Percentiles rank a stretch among this genome's conserved stretches.
Conservation (phyloP, 2,797 vertebrate species). For the Pyrocephalus nanus region DNA sequence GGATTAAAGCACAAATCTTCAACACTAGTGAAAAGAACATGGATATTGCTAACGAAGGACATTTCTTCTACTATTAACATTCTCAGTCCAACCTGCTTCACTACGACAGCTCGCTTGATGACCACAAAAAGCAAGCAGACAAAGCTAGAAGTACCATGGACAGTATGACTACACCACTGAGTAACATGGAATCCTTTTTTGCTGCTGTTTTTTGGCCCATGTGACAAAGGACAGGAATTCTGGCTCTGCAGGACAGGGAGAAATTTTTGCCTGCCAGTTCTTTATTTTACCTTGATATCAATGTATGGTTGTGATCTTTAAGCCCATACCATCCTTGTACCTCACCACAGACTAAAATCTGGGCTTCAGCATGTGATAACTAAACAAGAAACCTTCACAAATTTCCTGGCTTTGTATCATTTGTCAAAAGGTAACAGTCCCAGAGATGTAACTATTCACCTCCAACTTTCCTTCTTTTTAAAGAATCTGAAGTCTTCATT, state of each 20-base stretch:
- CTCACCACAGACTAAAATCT: not conserved
- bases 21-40: not conserved
- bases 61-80: not conserved
- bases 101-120: not conserved
- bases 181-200: not conserved
- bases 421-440: not conserved
- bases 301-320: rapidly evolving
- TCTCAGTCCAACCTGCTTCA: not conserved
- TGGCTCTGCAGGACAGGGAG: not conserved
- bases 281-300: not conserved
- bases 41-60: not conserved
- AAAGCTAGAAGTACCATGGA: not conserved
- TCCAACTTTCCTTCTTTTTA: not conserved
- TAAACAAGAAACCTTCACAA: not conserved
- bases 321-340: not conserved
- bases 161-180: not conserved
- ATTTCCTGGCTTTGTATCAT: not conserved
- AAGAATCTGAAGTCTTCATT: not conserved
- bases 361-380: not conserved
- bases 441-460: not conserved
- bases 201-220: not conserved
- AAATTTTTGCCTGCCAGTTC: too few species aligned
- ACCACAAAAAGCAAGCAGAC: not conserved
- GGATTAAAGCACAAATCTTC: conserved; percentile 12
- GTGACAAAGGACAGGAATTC: not conserved